Evolutionary conservation across 2,888 invertebrate genomes (phyloP), one percentile per base, ranked within the genome.

Genomic region (Heliconius charithonia): DNA sequence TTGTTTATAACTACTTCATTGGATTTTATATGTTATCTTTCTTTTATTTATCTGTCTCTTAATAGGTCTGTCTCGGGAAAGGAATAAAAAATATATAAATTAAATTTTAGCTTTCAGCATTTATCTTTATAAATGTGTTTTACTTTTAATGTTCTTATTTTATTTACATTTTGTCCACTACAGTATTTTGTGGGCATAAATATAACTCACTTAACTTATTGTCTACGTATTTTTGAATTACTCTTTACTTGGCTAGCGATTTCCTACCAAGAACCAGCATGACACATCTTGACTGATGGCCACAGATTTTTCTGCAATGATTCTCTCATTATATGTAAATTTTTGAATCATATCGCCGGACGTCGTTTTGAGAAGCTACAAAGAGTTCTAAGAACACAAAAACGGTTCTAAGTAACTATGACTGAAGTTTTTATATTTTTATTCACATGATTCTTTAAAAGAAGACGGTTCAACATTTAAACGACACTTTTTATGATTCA

Each of bases 301-400:
- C 87, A 83, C 81, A 93, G 92, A 94, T 93, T 91, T 92, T 93
- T 93, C 88, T 91, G 82, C 87, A 90, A 89, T 94, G 93, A 93
- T 69, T 69, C 87, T 91, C 86, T 87, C 72, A 82, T 91, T 90
- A 90, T 88, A 88, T 87, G 89, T 90, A 90, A 89, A 87, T 87
- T 84, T 88, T 92, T 93, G 93, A 93, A 90, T 92, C 92, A 92
- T 87, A 85, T 82, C 81, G 82, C 82, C 85, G 84, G 83, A 83
- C 79, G 76, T 79, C 81, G 77, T 85, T 86, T 86, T 89, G 85
- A 84, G 90, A 90, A 89, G 69, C 70, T 75, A 75, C 75, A 78
- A 82, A 82, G 71, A 74, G 78, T 84, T 84, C 84, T 81, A 32
- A 78, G 84, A 83, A 51, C 56, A 75, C 77, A 56, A 79, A 81